Percentiles rank a stretch among this genome's conserved stretches.
Conservation (phyloP, 2,888 invertebrate genomes). For the Metellina segmentata region DNA sequence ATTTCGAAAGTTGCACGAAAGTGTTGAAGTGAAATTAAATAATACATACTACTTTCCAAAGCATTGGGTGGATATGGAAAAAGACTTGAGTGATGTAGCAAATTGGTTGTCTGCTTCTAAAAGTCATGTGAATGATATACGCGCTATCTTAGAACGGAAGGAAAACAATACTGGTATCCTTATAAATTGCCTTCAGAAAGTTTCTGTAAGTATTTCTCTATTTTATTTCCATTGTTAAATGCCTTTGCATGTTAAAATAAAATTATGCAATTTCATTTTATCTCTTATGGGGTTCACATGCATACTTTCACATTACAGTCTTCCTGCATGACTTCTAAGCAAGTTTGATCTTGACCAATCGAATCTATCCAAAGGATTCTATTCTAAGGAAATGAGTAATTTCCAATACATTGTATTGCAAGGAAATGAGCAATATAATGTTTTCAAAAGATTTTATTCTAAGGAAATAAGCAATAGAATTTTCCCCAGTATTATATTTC, state of each 20-base stretch:
- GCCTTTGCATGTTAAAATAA: neutral
- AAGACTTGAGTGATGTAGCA: slow-evolving; percentile 29
- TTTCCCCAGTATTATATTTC: too few species aligned
- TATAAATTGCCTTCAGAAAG: slow-evolving; percentile 21
- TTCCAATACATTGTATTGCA: too few species aligned
- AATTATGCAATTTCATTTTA: neutral
- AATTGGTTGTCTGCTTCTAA: slow-evolving; percentile 33
- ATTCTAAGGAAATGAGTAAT: too few species aligned
- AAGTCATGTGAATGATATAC: neutral
- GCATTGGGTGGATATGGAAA: slow-evolving; percentile 33
- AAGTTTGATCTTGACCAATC: too few species aligned
- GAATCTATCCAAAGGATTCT: too few species aligned
- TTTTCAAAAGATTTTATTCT: too few species aligned
- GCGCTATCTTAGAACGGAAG: slow-evolving; percentile 5
- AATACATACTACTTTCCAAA: neutral
- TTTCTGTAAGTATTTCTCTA: slow-evolving; percentile 11
- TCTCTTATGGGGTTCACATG: neutral
- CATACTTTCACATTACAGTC: neutral
- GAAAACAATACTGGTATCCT: slow-evolving; percentile 10
- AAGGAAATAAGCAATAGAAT: too few species aligned
- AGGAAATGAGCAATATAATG: too few species aligned
- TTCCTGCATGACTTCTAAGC: too few species aligned
- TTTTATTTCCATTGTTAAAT: neutral
- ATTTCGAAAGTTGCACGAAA: slow-evolving; percentile 23
- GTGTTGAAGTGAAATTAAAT: slow-evolving; percentile 35